phyloP scores from a whole-genome alignment of 30 jellyfish, hydroid and myxozoan genomes.

The Chrysaora quinquecirrha region DNA sequence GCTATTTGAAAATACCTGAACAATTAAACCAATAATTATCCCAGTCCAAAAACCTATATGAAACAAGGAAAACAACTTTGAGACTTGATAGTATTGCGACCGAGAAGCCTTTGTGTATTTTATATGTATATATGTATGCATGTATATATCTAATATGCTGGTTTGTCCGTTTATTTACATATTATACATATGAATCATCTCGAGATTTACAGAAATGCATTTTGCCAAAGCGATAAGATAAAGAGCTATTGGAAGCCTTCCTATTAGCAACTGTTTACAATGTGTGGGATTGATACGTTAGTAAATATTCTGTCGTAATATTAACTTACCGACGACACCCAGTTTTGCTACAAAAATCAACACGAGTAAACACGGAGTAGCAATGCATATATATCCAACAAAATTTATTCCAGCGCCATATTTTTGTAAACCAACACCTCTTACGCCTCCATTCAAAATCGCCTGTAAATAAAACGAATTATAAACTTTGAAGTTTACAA shows the following conservation, averaged over 20 bases:
- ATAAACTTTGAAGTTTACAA: too few relatives aligned
- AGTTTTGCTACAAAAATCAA: constrained; percentile 48
- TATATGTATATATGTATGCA: not conserved
- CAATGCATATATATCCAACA: constrained; percentile 47
- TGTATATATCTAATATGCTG: not conserved
- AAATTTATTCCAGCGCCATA: constrained; percentile 58
- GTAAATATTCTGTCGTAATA: too few relatives aligned
- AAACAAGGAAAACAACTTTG: not conserved
- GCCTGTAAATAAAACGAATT: constrained; percentile 7
- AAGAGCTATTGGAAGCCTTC: too few relatives aligned
- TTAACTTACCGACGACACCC: constrained; percentile 28
- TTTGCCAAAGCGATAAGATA: too few relatives aligned
- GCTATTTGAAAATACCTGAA: not conserved
- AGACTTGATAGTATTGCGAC: not conserved
- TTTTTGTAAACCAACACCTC: constrained; percentile 68
- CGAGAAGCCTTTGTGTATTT: not conserved
- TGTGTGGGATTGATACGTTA: too few relatives aligned
- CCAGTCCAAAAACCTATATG: constrained; percentile 8
- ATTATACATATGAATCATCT: not conserved
- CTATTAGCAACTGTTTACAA: too few relatives aligned
- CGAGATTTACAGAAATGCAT: too few relatives aligned
- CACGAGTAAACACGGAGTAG: constrained; percentile 11
- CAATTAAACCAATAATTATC: not conserved
- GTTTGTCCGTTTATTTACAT: not conserved
- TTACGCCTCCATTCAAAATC: constrained; percentile 41